Evolutionary conservation across 2,797 vertebrate species (phyloP), one percentile per base, ranked within the genome.

Genomic region (Phoeniculus purpureus): DNA sequence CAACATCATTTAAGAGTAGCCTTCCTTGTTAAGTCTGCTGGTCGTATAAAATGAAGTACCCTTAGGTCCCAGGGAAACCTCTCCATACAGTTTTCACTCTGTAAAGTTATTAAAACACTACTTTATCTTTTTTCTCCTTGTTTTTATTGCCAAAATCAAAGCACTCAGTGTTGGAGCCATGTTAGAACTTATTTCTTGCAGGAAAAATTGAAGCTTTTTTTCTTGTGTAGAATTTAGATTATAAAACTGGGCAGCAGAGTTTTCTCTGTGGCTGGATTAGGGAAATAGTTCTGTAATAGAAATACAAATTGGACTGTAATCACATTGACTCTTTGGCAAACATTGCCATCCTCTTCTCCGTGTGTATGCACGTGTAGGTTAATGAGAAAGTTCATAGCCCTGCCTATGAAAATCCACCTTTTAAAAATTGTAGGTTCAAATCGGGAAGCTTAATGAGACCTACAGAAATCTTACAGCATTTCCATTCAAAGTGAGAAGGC

Each of bases 381-480:
- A 91, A 94, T 89, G 88, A 86, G 72, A 82, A 92, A 93, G 58
- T 85, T 88, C 64, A 47, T 62, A 65, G 37, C 20, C 18, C 87
- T 92, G 32, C 22, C 58, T 82, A 54, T 65, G 62, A 88, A 94
- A 87, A 94, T 74, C 7, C 19, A 71, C 58, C 22, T 89, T 85
- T 85, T 81, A 1, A 14, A 74, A 91, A 88, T 80, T 26, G 34
- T 21, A 81, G 8, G 75, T 89, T 87, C 84, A 62, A 45, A 84
- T 92, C 72, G 85, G 62, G 52, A 94, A 88, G 17, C 85, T 90
- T 93, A 89, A 90, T 92, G 90, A 94, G 81, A 59, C 71, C 50
- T 87, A 34, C 40, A 85, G 65, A 86, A 86, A 50, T 81, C 37
- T 84, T 75, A 22, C 32, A 78, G 16, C 6, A 7, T 52, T 80